Base-by-base conservation (phyloP, 2,113 vertebrate genomes). In the Oxygymnocypris stewartii region DNA sequence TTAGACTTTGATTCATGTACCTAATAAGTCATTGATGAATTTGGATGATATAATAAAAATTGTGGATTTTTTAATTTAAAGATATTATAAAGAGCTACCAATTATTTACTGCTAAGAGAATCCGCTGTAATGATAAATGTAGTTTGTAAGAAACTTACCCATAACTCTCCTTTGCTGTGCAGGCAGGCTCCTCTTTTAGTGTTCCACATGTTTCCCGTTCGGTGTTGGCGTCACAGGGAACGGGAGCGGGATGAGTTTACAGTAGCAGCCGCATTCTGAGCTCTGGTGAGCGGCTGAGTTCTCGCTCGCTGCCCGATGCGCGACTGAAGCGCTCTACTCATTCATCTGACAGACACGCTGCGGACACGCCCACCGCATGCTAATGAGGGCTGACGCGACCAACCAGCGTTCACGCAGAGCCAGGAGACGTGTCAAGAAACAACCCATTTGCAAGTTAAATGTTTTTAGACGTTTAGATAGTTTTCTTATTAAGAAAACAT, bases 171-270 rank as follows among this genome's bases (percentile, higher is more conserved):
- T 92, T 86, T 92, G 88, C 91, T 92, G 76, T 89, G 88, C 88
- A 90, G 89, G 88, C 90, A 88, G 87, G 20, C 81, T 86, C 86
- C 88, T 92, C 28, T 69, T 37, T 89, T 92, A 88, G 84, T 89
- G 89, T 88, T 90, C 89, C 92, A 88, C 95, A 96, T 96, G 89
- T 94, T 95, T 94, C 83, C 90, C 85, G 67, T 73, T 78, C 84
- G 25, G 47, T 69, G 75, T 76, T 85, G 79, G 86, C 16, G 85
- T 86, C 87, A 47, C 73, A 85, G 83, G 83, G 71, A 65, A 82
- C 86, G 84, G 84, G 79, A 59, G 84, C 40, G 71, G 78, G 51
- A 57, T 40, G 35, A 31, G 71, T 25, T 35, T 37, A 88, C 14
- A 82, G 79, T 59, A 23, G 61, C 73, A 76, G 84, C 84, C 79